A percentile compares a stretch with the other conserved stretches of the same genome.
These are phyloP conservation scores for Carollia perspicillata DNA, from an alignment of 2,113 vertebrate genomes.

Conservation along the genomic window DNA sequence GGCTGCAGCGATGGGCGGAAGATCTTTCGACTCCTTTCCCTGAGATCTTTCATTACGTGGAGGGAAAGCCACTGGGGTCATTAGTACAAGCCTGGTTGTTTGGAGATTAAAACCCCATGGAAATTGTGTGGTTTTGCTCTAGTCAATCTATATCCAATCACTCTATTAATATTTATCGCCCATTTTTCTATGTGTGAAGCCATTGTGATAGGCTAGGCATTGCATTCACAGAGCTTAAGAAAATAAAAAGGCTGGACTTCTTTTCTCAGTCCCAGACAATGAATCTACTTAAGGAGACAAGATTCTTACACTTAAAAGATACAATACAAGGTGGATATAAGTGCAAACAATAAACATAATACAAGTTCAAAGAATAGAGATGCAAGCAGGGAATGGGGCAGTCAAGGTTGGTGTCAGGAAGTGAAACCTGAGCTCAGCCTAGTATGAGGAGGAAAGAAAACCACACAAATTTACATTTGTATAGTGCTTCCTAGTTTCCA, in stretches of 20 bases:
- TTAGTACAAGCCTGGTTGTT: neutral
- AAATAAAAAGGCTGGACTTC: neutral
- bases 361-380: slow-evolving; percentile 14
- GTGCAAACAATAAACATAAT: slow-evolving; percentile 4
- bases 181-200: neutral
- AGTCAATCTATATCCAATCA: neutral
- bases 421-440: neutral
- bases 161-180: neutral
- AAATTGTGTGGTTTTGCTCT: neutral
- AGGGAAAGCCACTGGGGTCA: neutral
- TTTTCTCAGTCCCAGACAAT: neutral
- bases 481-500: slow-evolving; percentile 10
- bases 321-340: neutral
- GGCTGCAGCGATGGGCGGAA: neutral
- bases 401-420: neutral
- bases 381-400: neutral
- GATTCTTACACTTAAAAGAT: neutral
- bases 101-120: slow-evolving; percentile 2
- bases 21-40: neutral
- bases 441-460: neutral
- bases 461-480: neutral
- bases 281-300: neutral
- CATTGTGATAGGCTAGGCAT: neutral
- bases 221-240: neutral
- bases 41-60: neutral